A percentile compares a stretch with the other conserved stretches of the same genome.
These are phyloP conservation scores for Drosophila pectinifera DNA, from an alignment of 1,140 invertebrate genomes.

Conservation along the genomic window DNA sequence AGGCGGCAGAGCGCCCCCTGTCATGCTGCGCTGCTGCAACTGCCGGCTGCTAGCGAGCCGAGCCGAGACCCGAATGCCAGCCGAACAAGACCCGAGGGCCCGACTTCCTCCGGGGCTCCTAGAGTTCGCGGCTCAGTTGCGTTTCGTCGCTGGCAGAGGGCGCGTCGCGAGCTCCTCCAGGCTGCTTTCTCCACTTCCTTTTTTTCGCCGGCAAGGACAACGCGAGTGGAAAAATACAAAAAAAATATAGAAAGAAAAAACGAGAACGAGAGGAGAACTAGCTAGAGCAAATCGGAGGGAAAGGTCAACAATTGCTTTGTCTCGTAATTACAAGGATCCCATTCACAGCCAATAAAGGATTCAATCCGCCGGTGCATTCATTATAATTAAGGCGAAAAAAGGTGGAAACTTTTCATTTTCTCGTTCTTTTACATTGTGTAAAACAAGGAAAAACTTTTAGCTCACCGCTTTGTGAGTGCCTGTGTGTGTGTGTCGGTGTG, in stretches of 20 bases:
- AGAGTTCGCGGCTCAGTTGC: slow-evolving; percentile 49
- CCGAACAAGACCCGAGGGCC: slow-evolving; percentile 11
- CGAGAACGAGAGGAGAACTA: background rate
- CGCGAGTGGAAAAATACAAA: slow-evolving; percentile 58
- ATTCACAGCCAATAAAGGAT: slow-evolving; percentile 52
- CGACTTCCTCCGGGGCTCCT: slow-evolving; percentile 25
- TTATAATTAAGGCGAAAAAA: slow-evolving; percentile 37
- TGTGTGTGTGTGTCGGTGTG: background rate
- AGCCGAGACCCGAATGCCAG: slow-evolving; percentile 17
- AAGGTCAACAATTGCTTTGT: slow-evolving; percentile 54
- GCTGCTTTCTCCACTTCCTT: slow-evolving; percentile 7
- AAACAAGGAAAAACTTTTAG: slow-evolving; percentile 46
- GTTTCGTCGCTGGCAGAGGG: slow-evolving; percentile 41
- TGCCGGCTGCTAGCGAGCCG: slow-evolving; percentile 46
- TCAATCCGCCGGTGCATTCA: slow-evolving; percentile 38
- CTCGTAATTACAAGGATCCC: slow-evolving; percentile 53
- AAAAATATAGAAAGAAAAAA: slow-evolving; percentile 7
- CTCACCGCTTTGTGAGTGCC: slow-evolving; percentile 3
- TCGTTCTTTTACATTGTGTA: slow-evolving; percentile 25
- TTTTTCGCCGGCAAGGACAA: slow-evolving; percentile 31
- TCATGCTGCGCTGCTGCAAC: slow-evolving; percentile 26
- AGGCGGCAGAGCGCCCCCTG: background rate
- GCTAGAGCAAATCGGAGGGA: slow-evolving; percentile 29
- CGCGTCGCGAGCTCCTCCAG: slow-evolving; percentile 18
- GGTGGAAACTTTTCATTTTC: slow-evolving; percentile 50